phyloP scores from a whole-genome alignment of 2,888 invertebrate species.

The Drosophila subquinaria region DNA sequence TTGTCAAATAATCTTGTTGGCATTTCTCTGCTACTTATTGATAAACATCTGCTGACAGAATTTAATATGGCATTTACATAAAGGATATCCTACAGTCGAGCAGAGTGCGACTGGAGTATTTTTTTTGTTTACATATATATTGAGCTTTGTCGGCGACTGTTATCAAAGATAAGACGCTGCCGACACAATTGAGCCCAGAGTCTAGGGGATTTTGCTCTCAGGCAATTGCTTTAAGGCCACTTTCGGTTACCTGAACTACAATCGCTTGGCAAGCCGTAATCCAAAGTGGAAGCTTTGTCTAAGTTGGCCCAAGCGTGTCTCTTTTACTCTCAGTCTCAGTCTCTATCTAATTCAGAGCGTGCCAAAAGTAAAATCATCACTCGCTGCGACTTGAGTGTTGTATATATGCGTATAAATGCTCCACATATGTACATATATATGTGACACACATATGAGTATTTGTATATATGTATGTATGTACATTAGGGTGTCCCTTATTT shows the following conservation, averaged over 20 bases:
- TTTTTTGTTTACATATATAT: background rate
- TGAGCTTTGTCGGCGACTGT: conserved; percentile 4
- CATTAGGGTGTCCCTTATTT: too few relatives aligned
- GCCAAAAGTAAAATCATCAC: conserved; percentile 26
- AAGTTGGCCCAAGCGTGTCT: conserved; percentile 50
- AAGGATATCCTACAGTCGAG: background rate
- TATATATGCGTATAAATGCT: conserved; percentile 18
- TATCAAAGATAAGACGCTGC: conserved; percentile 33
- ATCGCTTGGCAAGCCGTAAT: conserved; percentile 32
- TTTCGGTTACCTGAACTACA: conserved; percentile 50
- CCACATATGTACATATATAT: conserved; percentile 11
- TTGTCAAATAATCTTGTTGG: background rate
- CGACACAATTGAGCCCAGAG: conserved; percentile 28
- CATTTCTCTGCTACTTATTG: background rate
- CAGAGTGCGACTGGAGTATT: background rate
- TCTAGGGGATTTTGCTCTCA: background rate
- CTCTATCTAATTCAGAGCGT: conserved; percentile 21
- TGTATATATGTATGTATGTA: conserved; percentile 6
- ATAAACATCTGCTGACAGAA: background rate
- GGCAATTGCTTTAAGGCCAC: conserved; percentile 34
- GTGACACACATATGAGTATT: conserved; percentile 14
- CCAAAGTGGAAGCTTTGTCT: conserved; percentile 61
- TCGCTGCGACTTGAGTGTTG: conserved; percentile 2
- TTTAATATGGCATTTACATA: background rate
- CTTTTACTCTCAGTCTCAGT: background rate